phyloP scores from a whole-genome alignment of 2,888 invertebrate genomes.

The Phyllotreta striolata region DNA sequence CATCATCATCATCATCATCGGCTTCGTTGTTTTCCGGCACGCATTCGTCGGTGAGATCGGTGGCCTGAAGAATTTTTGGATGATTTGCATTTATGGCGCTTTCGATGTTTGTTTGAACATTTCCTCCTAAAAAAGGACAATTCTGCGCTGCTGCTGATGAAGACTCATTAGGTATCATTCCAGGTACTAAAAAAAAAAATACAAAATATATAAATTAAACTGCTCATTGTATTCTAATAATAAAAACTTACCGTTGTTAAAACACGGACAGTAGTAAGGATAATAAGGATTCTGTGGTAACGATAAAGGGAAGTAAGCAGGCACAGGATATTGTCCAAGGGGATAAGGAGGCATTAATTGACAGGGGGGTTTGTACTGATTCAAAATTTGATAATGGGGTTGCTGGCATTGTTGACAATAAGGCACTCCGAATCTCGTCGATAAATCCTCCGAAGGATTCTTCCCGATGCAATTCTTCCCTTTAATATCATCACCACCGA shows the following conservation, averaged over 20 bases:
- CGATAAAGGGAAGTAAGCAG: conserved; percentile 18
- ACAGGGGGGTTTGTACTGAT: neutral
- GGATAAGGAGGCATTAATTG: neutral
- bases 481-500: conserved; percentile 45
- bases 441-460: conserved; percentile 1
- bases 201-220: neutral
- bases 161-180: conserved; percentile 12
- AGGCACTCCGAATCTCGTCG: conserved; percentile 2
- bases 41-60: conserved; percentile 33
- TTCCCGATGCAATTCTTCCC: conserved; percentile 32
- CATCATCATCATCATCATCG: no score
- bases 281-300: conserved; percentile 16
- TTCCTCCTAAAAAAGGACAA: conserved; percentile 30
- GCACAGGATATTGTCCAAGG: neutral
- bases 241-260: conserved; percentile 9
- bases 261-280: conserved; percentile 38
- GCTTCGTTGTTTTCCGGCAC: conserved; percentile 27
- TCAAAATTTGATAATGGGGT: conserved; percentile 4
- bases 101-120: conserved; percentile 23
- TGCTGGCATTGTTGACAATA: conserved; percentile 11
- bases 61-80: conserved; percentile 30
- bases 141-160: neutral
- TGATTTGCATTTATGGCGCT: conserved; percentile 27
- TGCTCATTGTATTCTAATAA: neutral
- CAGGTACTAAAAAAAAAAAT: conserved; percentile 2